Base-by-base conservation (phyloP, 2,888 invertebrate genomes). In the Panzeria rudis region DNA sequence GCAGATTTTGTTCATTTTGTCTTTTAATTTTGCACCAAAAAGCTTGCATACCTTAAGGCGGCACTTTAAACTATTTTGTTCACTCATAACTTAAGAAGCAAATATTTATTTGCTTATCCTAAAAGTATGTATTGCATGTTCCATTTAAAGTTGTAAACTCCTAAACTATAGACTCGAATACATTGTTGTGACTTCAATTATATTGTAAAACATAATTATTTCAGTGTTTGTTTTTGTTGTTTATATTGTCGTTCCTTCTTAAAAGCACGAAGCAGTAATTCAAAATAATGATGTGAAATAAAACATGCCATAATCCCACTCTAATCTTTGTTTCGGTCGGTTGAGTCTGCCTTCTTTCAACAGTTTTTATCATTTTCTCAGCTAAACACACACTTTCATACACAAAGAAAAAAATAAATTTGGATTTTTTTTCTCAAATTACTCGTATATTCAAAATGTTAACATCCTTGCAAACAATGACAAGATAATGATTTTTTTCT, bases 221-320 rank as follows among this genome's bases (percentile, higher is more conserved):
- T 54, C 25, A 23, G 5, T 66, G 47, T 38, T 73, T 68, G 5
- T 54, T 59, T 20, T 41, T 73, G 20, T 69, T 73, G 41, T 38
- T 73, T 62, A 38, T 64, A 47, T 71, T 47, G 8, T 69, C 50
- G 15, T 66, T 54, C 35, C 32, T 32, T 38, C 59, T 71, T 13
- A 17, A 66, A 71, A 72, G 54, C 77, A 66, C 38, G 41, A 20
- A 64, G 11, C 75, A 62, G 56, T 71, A 72, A 84, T 79, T 69
- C 64, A 69, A 80, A 80, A 80, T 80, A 84, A 84, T 76, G 84
- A 80, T 72, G 71, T 72, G 20, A 71, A 80, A 84, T 80, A 80
- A 84, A 84, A 80, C 52, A 75, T 71, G 38, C 56, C 23, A 25
- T 76, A 80, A 76, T 76, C 66, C 62, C 38, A 72, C n/a, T 78